phyloP scores from a whole-genome alignment of 1,140 invertebrate genomes.

The Drosophila sproati region DNA sequence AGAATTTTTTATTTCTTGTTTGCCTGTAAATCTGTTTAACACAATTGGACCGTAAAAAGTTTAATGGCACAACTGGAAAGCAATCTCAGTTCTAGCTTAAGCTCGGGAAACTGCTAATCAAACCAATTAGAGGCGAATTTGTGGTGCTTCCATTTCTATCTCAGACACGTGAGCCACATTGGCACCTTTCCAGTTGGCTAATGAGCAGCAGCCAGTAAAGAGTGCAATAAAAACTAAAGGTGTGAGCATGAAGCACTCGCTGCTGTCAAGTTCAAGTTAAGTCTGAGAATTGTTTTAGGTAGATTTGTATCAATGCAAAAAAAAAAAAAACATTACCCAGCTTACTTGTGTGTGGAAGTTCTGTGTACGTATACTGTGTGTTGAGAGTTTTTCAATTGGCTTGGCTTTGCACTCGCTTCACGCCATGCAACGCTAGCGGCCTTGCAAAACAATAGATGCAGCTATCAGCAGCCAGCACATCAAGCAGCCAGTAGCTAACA shows the following conservation, averaged over 20 bases:
- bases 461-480: conserved; percentile 25
- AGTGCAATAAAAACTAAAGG: conserved; percentile 55
- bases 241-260: conserved; percentile 57
- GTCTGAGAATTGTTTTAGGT: conserved; percentile 66
- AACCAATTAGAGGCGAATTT: conserved; percentile 38
- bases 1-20: not conserved
- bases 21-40: conserved; percentile 12
- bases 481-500: conserved; percentile 17
- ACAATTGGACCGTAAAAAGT: conserved; percentile 14
- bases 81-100: not conserved
- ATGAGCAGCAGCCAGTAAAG: conserved; percentile 36
- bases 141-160: not conserved
- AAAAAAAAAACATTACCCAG: not conserved
- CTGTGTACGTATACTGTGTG: conserved; percentile 11
- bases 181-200: conserved; percentile 42
- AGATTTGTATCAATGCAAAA: conserved; percentile 63
- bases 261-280: conserved; percentile 76
- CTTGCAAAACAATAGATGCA: conserved; percentile 80
- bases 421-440: conserved; percentile 82
- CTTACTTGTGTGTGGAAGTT: conserved; percentile 18
- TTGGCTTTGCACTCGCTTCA: conserved; percentile 57
- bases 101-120: conserved; percentile 26
- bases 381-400: conserved; percentile 51
- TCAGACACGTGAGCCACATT: conserved; percentile 17
- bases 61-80: conserved; percentile 6